Conservation (phyloP, 2,797 vertebrate genomes). For the Psittacula derbiana region DNA sequence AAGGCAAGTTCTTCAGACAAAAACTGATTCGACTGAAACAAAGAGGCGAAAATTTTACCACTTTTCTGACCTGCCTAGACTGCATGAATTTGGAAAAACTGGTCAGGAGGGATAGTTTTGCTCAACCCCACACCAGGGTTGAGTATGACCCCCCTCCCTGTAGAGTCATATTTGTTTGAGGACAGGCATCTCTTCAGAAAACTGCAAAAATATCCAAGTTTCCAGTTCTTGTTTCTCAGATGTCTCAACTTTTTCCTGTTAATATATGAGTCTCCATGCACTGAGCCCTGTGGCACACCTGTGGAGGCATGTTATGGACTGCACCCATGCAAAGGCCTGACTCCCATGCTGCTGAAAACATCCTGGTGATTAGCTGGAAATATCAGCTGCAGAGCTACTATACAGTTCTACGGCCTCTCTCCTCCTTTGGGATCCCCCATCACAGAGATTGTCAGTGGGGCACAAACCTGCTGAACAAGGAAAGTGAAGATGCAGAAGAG, state of each 20-base stretch:
- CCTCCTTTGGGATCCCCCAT: background rate
- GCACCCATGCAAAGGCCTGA: background rate
- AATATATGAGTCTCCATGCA: background rate
- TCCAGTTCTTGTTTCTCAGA: background rate
- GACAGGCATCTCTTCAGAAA: background rate
- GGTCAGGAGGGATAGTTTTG: background rate
- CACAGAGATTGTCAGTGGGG: background rate
- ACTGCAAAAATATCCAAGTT: background rate
- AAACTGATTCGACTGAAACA: background rate
- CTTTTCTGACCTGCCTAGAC: background rate
- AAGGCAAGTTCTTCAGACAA: background rate
- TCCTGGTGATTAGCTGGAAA: background rate
- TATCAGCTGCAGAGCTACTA: background rate
- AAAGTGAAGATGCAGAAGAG: background rate
- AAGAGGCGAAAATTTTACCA: background rate
- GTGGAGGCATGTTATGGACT: fast-evolving
- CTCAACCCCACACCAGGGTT: background rate
- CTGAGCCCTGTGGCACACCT: background rate
- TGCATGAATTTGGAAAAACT: background rate
- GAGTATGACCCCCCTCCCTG: too few relatives aligned
- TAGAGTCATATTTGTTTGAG: background rate
- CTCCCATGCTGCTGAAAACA: background rate
- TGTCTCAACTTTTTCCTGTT: background rate
- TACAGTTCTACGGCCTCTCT: background rate
- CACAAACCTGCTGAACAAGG: background rate